Base-by-base conservation (phyloP, 2,797 vertebrate genomes). In the Xiphorhynchus erythropygius region DNA sequence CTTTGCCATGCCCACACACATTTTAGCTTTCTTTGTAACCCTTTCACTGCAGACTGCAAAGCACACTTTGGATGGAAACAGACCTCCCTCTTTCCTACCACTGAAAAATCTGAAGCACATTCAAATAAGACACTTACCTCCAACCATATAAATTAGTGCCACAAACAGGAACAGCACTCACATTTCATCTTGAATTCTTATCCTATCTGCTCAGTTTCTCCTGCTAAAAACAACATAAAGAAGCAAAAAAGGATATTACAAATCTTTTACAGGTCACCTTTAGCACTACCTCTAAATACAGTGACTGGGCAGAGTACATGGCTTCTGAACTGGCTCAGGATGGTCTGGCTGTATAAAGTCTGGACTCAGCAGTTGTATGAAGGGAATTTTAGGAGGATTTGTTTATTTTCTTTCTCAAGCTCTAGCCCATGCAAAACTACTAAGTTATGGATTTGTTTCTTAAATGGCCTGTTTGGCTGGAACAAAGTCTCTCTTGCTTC, bases 261-360 rank as follows among this genome's bases (percentile, higher is more conserved):
- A 64, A 16, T 49, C 44, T 86, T 84, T 70, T 87, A 94, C 96
- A 96, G 96, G 96, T 96, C 91, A 95, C 91, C 94, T 96, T 96
- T 96, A 94, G 97, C 97, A 97, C 98, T 98, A 98, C 97, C 97
- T 98, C 97, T 91, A 93, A 97, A 93, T 93, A 84, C 93, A 88
- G 89, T 67, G 65, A 96, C 83, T 96, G 96, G 96, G 96, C 95
- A 92, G 93, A 95, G 95, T 95, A 95, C 90, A 28, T 94, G 79
- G 95, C 76, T 97, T 94, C 90, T 90, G 92, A 94, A 85, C 87
- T 90, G 69, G 93, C 94, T 95, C 59, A 94, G 67, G 74, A 87
- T 67, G 52, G 73, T 84, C 74, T 85, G 68, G 76, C 77, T 91
- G 59, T 87, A 24, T 59, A 17, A 65, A 60, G 69, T 81, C 94